phyloP scores from a whole-genome alignment of 2,888 invertebrate species.

The Limnephilus lunatus region DNA sequence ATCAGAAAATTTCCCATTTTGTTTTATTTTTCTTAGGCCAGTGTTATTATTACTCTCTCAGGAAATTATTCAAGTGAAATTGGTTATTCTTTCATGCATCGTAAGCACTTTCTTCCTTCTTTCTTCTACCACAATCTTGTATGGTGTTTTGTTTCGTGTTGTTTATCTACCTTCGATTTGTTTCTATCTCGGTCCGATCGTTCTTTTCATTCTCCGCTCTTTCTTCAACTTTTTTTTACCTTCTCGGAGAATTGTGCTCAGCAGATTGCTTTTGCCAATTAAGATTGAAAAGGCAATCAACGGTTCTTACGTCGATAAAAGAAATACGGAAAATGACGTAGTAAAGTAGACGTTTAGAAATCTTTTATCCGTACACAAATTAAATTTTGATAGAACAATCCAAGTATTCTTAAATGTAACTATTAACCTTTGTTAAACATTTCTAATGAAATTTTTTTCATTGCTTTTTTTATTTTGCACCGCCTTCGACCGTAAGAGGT shows the following conservation, averaged over 20 bases:
- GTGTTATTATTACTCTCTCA: constrained; percentile 51
- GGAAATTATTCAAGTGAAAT: constrained; percentile 57
- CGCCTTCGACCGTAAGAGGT: not conserved
- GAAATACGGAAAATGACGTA: not conserved
- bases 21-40: constrained; percentile 40
- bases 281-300: constrained; percentile 64
- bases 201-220: constrained; percentile 48
- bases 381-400: not conserved
- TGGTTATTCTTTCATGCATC: constrained; percentile 50
- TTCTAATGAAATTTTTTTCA: not conserved
- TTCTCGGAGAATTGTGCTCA: constrained; percentile 52
- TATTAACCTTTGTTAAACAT: not conserved
- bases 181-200: constrained; percentile 53
- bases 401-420: not conserved
- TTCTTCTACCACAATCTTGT: constrained; percentile 24
- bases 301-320: constrained; percentile 50
- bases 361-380: not conserved
- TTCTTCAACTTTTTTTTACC: constrained; percentile 47
- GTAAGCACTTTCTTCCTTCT: constrained; percentile 42
- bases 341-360: not conserved
- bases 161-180: constrained; percentile 60
- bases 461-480: not conserved
- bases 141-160: constrained; percentile 45
- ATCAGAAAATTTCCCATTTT: constrained; percentile 47
- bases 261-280: constrained; percentile 65